Evolutionary conservation across 2,888 invertebrate species (phyloP), one percentile per base, ranked within the genome.

Genomic region (Apodemia hepburni): DNA sequence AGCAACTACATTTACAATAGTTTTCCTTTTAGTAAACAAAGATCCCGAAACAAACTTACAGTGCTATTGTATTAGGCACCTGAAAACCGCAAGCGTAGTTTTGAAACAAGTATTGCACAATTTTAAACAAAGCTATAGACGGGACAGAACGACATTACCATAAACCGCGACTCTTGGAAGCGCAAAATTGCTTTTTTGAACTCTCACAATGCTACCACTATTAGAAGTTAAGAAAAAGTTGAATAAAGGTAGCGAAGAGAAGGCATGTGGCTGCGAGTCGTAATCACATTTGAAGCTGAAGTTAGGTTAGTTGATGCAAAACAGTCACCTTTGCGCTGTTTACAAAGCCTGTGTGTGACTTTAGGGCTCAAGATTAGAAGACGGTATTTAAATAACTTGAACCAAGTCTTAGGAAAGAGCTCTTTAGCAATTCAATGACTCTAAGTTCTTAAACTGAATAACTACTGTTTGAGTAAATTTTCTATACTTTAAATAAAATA

Each of bases 171-270:
- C 78, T 80, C 74, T 74, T 78, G 74, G 75, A 75, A 78, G 76
- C 76, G 73, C 78, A 77, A 82, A 88, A 89, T 87, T 85, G 83
- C 86, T 88, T 89, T 90, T 88, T 88, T 88, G 86, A 91, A 90
- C 88, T 87, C 78, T 73, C 77, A 80, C 83, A 84, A 80, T 83
- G 82, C 83, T 82, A 82, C 78, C 73, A 81, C 80, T 80, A 81
- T 82, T 80, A 82, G 75, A 73, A 81, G 83, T 85, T 80, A 73
- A 82, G 81, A 84, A 84, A 86, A 87, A 87, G 81, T 90, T 87
- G 81, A 82, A 82, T 85, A 82, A 80, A 84, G 73, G 75, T 75
- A 73, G 68, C 69, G 65, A 66, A 73, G 72, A 45, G 45, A 45
- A 77, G 72, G 76, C 76, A 75, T 75, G 73, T 71, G 77, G 75